Conservation (phyloP, 2,113 vertebrate genomes). For the Theristicus caerulescens region DNA sequence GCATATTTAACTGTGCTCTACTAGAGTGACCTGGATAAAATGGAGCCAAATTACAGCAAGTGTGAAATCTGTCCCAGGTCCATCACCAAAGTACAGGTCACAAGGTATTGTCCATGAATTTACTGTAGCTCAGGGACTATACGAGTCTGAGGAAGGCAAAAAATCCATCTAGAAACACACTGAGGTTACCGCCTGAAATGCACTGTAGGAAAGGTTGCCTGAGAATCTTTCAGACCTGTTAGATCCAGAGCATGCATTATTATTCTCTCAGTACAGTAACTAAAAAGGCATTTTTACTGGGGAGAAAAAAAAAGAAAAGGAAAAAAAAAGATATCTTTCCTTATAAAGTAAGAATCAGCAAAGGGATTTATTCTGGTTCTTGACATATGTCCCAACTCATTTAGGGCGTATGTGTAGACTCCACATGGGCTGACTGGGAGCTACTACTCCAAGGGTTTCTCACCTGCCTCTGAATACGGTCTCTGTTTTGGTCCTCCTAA, state of each 20-base stretch:
- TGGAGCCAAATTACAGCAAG: not conserved
- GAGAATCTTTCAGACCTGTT: not conserved
- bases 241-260: not conserved
- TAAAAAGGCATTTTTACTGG: not conserved
- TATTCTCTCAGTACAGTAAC: not conserved
- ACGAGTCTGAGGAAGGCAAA: not conserved
- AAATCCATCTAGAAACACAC: not conserved
- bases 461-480: not conserved
- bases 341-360: not conserved
- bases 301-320: not conserved
- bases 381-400: rapidly evolving
- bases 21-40: not conserved
- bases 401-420: not conserved
- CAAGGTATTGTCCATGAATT: not conserved
- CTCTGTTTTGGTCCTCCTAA: not conserved
- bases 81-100: not conserved
- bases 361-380: not conserved
- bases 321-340: not conserved
- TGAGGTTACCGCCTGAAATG: not conserved
- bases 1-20: not conserved
- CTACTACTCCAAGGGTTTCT: not conserved
- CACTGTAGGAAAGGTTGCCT: not conserved
- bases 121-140: not conserved
- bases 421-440: not conserved
- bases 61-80: not conserved